A percentile compares a stretch with the other conserved stretches of the same genome.
These are phyloP conservation scores for Tetheella fluctuosa DNA, from an alignment of 2,888 invertebrate species.

Conservation along the genomic window DNA sequence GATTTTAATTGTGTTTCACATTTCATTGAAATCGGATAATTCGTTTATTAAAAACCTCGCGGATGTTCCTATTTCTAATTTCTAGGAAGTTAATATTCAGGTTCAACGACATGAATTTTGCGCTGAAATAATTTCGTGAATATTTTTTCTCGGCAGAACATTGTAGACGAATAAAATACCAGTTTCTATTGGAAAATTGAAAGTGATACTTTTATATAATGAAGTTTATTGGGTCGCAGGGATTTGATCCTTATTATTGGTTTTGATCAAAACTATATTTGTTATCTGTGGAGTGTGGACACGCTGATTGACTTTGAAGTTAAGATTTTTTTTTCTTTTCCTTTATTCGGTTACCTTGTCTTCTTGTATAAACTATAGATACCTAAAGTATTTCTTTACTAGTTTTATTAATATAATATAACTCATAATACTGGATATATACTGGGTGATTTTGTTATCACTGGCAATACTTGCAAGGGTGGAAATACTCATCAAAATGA, in stretches of 20 bases:
- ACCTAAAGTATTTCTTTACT: too few species aligned
- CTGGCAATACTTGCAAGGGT: too few species aligned
- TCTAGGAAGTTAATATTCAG: background rate
- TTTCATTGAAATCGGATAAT: background rate
- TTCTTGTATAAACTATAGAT: too few species aligned
- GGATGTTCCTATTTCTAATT: background rate
- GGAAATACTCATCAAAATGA: too few species aligned
- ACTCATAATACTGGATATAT: too few species aligned
- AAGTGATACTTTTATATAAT: background rate
- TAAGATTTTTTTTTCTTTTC: background rate
- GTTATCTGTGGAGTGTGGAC: background rate
- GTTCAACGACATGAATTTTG: background rate
- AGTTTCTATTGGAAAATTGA: background rate
- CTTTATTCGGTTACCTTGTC: too few species aligned
- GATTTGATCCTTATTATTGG: background rate
- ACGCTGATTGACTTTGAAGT: background rate
- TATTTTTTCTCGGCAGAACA: background rate
- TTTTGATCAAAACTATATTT: background rate
- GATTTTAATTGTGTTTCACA: background rate
- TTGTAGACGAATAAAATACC: background rate
- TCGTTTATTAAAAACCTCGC: background rate
- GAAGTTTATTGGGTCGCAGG: background rate
- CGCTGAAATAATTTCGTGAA: background rate
- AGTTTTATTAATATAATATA: too few species aligned
- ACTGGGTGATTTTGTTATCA: too few species aligned